phyloP scores from a whole-genome alignment of 2,797 vertebrate genomes.

The Halcyon chelicuti region DNA sequence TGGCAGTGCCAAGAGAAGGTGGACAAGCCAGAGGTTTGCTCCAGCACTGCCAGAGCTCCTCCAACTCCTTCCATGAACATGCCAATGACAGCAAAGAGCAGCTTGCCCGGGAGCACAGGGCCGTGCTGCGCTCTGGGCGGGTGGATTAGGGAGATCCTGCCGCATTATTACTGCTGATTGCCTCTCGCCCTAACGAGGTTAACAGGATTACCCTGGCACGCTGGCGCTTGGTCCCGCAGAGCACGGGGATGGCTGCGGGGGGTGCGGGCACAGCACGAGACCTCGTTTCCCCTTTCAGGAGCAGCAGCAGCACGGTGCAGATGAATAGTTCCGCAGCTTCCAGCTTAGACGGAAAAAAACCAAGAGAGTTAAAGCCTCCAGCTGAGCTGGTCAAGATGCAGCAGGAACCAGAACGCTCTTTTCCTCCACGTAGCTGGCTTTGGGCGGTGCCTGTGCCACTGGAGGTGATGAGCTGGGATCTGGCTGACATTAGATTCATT shows the following conservation, averaged over 20 bases:
- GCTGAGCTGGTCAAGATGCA: not conserved
- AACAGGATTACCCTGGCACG: not conserved
- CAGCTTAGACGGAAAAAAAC: not conserved
- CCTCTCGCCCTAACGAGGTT: not conserved
- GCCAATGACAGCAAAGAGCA: not conserved
- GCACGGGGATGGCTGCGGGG: fast-evolving
- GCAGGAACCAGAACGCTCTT: not conserved
- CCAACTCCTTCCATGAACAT: not conserved
- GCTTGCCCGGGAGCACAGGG: not conserved
- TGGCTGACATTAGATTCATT: not conserved
- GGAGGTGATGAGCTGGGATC: not conserved
- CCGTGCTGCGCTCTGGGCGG: fast-evolving
- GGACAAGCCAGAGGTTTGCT: not conserved
- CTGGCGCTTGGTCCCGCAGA: fast-evolving
- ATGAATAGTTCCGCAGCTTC: not conserved
- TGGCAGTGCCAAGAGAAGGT: not conserved
- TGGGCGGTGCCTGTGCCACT: not conserved
- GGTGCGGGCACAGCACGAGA: not conserved
- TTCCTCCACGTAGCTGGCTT: not conserved
- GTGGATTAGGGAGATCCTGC: not conserved
- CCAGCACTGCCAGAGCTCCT: not conserved
- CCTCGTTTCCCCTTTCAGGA: not conserved
- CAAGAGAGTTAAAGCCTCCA: not conserved
- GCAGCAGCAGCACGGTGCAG: not conserved
- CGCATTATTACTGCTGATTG: not conserved